Percentiles rank a stretch among this genome's conserved stretches.
Evolutionary conservation across 1,140 invertebrate species (phyloP).

Genomic region (Neelides sp.): DNA sequence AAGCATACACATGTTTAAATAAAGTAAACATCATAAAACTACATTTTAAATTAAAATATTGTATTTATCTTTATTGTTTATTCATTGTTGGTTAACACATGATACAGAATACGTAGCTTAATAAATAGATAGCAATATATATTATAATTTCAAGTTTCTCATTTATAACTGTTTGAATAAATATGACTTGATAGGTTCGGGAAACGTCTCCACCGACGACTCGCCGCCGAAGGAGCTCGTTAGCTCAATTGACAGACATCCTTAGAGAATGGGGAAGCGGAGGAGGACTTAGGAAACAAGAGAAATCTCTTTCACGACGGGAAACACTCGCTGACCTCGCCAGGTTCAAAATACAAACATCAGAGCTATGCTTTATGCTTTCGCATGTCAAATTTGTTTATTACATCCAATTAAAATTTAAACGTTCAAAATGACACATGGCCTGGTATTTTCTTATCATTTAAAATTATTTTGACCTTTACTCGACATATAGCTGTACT

Average conservation of each 20-base stretch:
- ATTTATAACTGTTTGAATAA: too few species aligned
- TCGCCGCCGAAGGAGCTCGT: conserved; percentile 60
- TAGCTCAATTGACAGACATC: conserved; percentile 76
- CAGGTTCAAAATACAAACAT: conserved; percentile 35
- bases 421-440: too few species aligned
- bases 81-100: background rate
- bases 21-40: background rate
- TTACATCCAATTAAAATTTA: too few species aligned
- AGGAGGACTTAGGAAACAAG: conserved; percentile 33
- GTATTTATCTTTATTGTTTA: background rate
- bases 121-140: too few species aligned
- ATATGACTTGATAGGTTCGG: too few species aligned
- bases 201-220: conserved; percentile 51
- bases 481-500: too few species aligned
- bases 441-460: too few species aligned
- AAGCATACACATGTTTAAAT: background rate
- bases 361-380: background rate
- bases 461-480: too few species aligned
- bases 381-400: too few species aligned
- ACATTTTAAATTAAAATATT: background rate
- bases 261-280: conserved; percentile 68
- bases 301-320: conserved; percentile 46
- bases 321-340: conserved; percentile 73
- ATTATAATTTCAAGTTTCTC: too few species aligned
- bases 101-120: background rate